Evolutionary conservation across 1,140 invertebrate species (phyloP).

Genomic region (Drosophila insularis): DNA sequence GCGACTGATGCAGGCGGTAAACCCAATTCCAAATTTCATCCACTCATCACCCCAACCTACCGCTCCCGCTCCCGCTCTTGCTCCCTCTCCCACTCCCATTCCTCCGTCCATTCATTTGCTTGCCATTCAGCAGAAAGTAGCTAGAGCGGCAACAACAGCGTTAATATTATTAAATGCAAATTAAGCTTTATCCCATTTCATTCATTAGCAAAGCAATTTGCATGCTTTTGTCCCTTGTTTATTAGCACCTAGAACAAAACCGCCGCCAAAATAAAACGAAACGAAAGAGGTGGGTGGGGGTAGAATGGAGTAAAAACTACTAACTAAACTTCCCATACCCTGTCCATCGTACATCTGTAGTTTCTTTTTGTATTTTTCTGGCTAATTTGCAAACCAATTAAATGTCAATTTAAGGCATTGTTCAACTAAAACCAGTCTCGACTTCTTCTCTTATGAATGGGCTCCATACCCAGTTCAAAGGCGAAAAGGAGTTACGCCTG

Average conservation of each 20-base stretch:
- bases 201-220: slow-evolving; percentile 77
- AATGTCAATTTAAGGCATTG: slow-evolving; percentile 81
- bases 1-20: slow-evolving; percentile 30
- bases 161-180: slow-evolving; percentile 81
- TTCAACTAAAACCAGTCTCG: slow-evolving; percentile 26
- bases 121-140: no score
- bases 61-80: no score
- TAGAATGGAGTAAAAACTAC: not conserved
- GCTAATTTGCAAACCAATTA: slow-evolving; percentile 82
- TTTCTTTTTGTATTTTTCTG: slow-evolving; percentile 26
- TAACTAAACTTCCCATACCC: not conserved
- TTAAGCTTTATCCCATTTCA: slow-evolving; percentile 79
- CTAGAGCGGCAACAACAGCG: slow-evolving; percentile 34
- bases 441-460: not conserved
- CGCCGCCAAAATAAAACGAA: not conserved
- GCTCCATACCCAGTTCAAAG: slow-evolving; percentile 18
- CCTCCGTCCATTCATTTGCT: not conserved
- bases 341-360: slow-evolving; percentile 14
- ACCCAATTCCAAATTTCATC: slow-evolving; percentile 14
- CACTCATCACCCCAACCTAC: not conserved
- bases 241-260: slow-evolving; percentile 43
- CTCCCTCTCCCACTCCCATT: not conserved
- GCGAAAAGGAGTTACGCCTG: slow-evolving; percentile 16
- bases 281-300: not conserved
- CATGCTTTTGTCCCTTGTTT: slow-evolving; percentile 53